Conservation (phyloP, 53 echinoderm and acorn worm genomes). For the Echinometra lucunter region DNA sequence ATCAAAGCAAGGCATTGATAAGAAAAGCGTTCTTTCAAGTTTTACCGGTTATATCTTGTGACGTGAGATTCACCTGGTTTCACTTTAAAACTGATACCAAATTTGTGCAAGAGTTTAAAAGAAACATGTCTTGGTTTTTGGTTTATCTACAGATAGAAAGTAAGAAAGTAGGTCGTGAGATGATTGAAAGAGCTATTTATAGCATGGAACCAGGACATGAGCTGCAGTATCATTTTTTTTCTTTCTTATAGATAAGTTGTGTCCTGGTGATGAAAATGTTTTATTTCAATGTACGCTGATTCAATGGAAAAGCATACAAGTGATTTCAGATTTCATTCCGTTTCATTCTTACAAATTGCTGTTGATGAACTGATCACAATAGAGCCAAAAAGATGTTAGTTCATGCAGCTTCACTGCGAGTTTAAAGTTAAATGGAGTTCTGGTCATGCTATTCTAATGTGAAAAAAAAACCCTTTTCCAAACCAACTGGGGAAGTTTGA, state of each 20-base stretch:
- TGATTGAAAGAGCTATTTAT: not conserved
- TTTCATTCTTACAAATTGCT: not conserved
- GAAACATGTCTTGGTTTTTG: not conserved
- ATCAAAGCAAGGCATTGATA: not conserved
- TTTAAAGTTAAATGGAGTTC: too few species aligned
- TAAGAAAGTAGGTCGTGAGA: not conserved
- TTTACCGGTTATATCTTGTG: not conserved
- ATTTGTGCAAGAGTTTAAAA: not conserved
- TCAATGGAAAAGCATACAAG: too few species aligned
- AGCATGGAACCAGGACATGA: not conserved
- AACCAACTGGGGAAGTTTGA: too few species aligned
- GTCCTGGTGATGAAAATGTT: not conserved
- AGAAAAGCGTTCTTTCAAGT: not conserved
- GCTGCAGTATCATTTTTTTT: not conserved
- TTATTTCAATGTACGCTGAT: not conserved
- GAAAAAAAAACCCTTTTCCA: too few species aligned
- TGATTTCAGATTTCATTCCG: not conserved
- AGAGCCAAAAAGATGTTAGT: not conserved
- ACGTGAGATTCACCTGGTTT: not conserved
- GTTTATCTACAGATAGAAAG: not conserved
- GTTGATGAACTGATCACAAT: not conserved
- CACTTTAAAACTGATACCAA: not conserved
- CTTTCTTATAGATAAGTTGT: not conserved
- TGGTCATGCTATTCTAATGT: too few species aligned
- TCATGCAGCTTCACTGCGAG: too few species aligned